Evolutionary conservation across 2,888 invertebrate genomes (phyloP), one percentile per base, ranked within the genome.

Genomic region (Laothoe populi): DNA sequence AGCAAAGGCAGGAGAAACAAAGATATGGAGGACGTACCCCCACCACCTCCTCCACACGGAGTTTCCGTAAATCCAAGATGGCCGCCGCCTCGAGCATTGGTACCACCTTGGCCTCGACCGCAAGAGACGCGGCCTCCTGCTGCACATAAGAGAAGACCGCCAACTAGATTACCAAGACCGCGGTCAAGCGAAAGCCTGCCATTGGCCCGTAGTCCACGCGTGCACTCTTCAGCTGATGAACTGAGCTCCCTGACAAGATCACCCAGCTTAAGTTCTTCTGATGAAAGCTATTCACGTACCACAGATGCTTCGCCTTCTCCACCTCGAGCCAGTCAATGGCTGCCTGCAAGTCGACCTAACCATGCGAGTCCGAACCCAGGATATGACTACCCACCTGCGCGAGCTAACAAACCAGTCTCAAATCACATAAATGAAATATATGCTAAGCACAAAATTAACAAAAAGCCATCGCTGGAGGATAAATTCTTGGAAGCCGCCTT

Each of bases 251-350:
- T 96, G 10, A 96, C 96, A 60, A 95, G 96, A 73, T 96, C 96
- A 7, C 96, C 97, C 0, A 96, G 96, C 78, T 95, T 97, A 67
- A 96, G 96, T 82, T 97, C 97, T 61, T 97, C 97, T 0, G 97
- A 97, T 78, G 97, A 97, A 85, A 96, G 96, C 84, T 97, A 96
- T 79, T 96, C 96, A 46, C 94, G 96, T 71, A 96, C 96, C 4
- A 96, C 96, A 0, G 96, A 96, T 77, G 96, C 92, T 0, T 93
- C 92, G 0, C 94, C 95, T 4, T 95, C 95, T 0, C 94, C 94
- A 4, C 94, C 95, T 0, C 88, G 95, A 23, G 93, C 94, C 0
- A 88, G 93, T 21, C 92, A 88, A 40, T 87, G 88, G 87, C 88
- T 94, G 2, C 94, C 94, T 19, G 92, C 93, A 0, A 81, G 90